Evolutionary conservation across 2,113 vertebrate genomes (phyloP).

Genomic region (Notechis scutatus): DNA sequence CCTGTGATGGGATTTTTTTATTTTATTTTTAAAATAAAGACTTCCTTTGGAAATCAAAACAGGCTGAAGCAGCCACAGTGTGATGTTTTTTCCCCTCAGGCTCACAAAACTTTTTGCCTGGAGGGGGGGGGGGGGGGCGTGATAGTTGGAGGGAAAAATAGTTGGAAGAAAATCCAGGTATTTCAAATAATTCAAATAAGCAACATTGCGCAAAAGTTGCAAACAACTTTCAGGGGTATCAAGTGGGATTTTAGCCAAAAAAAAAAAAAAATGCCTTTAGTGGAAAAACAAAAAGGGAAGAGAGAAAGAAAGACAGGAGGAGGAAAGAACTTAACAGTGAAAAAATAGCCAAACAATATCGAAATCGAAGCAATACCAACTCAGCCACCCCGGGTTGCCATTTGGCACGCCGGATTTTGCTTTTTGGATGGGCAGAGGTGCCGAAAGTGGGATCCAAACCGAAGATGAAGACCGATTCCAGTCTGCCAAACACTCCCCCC

Average conservation of each 20-base stretch:
- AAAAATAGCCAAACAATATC: background rate
- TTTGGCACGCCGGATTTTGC: background rate
- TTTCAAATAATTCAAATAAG: background rate
- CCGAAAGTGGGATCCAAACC: background rate
- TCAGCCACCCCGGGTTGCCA: background rate
- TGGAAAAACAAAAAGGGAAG: accelerated
- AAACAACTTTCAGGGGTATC: background rate
- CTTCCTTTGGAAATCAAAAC: background rate
- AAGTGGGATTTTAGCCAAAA: background rate
- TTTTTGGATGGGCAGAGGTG: accelerated
- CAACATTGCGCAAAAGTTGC: background rate
- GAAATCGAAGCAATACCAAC: background rate
- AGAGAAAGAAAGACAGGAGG: no score
- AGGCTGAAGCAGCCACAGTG: no score
- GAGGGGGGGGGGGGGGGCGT: no score
- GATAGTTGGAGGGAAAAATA: background rate
- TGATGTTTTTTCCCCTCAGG: no score
- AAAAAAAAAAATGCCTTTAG: background rate
- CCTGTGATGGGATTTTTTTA: background rate
- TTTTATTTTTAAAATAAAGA: background rate
- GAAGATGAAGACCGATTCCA: background rate
- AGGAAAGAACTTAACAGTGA: background rate
- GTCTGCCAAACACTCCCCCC: no score
- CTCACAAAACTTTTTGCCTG: background rate
- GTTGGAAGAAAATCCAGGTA: background rate